Conservation (phyloP, 1,140 invertebrate species). For the Colletes latitarsis region DNA sequence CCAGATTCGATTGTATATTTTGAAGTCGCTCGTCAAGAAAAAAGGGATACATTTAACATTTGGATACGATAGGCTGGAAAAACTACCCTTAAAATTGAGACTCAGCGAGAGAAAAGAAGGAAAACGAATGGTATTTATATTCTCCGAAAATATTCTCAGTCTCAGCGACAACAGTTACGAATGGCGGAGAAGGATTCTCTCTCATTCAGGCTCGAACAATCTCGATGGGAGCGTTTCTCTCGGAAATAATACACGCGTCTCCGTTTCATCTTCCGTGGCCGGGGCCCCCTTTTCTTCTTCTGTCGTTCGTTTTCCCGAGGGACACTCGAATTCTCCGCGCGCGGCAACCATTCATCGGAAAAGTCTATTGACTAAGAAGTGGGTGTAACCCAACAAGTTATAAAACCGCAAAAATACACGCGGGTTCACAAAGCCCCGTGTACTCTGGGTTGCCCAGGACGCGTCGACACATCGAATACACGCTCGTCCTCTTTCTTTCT, state of each 20-base stretch:
- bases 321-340: conserved; percentile 23
- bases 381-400: conserved; percentile 42
- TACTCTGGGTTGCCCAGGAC: conserved; percentile 13
- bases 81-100: too few species aligned
- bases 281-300: background rate
- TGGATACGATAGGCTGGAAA: too few species aligned
- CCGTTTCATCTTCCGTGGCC: conserved; percentile 25
- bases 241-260: conserved; percentile 41
- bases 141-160: conserved; percentile 29
- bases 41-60: too few species aligned
- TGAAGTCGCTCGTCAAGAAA: too few species aligned
- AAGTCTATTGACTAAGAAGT: conserved; percentile 57
- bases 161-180: conserved; percentile 8
- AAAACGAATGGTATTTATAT: conserved; percentile 29
- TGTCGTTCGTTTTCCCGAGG: conserved; percentile 22
- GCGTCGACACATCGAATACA: background rate
- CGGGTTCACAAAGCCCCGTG: conserved; percentile 10
- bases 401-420: conserved; percentile 41
- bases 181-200: conserved; percentile 17
- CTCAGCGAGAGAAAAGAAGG: too few species aligned
- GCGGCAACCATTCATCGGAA: conserved; percentile 37
- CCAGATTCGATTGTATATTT: too few species aligned
- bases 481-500: conserved; percentile 2
- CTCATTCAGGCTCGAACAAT: conserved; percentile 45
- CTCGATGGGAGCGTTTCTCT: conserved; percentile 49